These are phyloP conservation scores for Tautogolabrus adspersus DNA, from an alignment of 2,113 vertebrate genomes.

Conservation along the genomic window DNA sequence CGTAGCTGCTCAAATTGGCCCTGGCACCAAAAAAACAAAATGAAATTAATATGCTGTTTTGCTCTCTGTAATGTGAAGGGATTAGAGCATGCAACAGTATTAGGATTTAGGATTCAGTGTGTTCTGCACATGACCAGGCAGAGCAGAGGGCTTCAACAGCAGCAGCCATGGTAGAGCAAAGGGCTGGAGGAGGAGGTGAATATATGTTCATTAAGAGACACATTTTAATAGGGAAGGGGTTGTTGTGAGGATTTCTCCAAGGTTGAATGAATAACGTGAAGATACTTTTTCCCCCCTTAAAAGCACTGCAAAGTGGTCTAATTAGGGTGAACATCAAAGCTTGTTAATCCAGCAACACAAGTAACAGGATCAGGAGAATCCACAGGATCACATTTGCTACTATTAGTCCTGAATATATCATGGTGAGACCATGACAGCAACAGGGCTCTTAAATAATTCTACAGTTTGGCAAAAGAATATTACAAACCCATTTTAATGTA, in stretches of 20 bases:
- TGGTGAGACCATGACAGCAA: background rate
- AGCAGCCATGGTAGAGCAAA: background rate
- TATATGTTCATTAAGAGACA: slow-evolving; percentile 38
- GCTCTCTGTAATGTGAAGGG: slow-evolving; percentile 49
- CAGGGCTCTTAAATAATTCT: background rate
- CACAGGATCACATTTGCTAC: slow-evolving; percentile 33
- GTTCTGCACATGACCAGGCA: slow-evolving; percentile 38
- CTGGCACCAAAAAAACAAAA: slow-evolving; percentile 60
- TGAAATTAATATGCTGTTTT: slow-evolving; percentile 73
- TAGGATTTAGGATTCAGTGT: slow-evolving; percentile 62
- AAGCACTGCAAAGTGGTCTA: slow-evolving; percentile 53
- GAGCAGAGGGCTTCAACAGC: slow-evolving; percentile 4
- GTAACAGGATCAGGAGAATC: slow-evolving; percentile 35
- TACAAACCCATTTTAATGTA: too few relatives aligned
- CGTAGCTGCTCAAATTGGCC: slow-evolving; percentile 63
- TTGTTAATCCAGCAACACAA: slow-evolving; percentile 18
- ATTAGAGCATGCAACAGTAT: slow-evolving; percentile 61
- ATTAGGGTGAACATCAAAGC: slow-evolving; percentile 62
- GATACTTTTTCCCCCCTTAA: slow-evolving; percentile 16
- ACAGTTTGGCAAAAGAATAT: background rate
- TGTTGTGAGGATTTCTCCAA: slow-evolving; percentile 53
- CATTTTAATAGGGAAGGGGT: slow-evolving; percentile 40
- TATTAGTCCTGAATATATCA: slow-evolving; percentile 17
- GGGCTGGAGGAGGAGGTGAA: slow-evolving; percentile 22
- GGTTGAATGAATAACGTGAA: slow-evolving; percentile 48